Evolutionary conservation across 92 coral and sea anemone species (phyloP).

Genomic region (Plumapathes pennacea): DNA sequence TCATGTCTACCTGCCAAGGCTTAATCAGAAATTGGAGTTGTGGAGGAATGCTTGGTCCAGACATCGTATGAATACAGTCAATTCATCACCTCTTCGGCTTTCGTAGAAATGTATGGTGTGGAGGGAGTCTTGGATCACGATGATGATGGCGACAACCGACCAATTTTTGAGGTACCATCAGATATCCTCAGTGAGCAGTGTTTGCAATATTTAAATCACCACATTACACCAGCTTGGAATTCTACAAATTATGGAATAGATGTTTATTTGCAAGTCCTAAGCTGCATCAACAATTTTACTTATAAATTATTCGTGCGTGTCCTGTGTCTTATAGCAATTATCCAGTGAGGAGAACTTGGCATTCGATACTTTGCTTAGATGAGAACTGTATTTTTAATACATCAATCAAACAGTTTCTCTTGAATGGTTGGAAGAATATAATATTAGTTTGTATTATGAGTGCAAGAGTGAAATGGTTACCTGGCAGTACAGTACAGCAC

Average conservation of each 20-base stretch:
- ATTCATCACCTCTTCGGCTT: constrained; percentile 56
- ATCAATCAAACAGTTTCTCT: too few species aligned
- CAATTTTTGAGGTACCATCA: constrained; percentile 49
- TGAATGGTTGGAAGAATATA: too few species aligned
- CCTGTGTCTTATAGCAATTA: too few species aligned
- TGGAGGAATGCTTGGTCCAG: constrained; percentile 53
- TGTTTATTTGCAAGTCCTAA: constrained; percentile 50
- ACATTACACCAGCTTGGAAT: constrained; percentile 28
- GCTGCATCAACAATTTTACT: constrained; percentile 32
- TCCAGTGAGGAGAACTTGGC: too few species aligned
- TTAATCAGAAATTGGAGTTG: constrained; percentile 44
- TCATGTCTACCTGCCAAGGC: constrained; percentile 42
- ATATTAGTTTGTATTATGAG: too few species aligned
- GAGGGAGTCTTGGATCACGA: constrained; percentile 34
- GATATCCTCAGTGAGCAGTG: constrained; percentile 31
- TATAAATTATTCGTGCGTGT: too few species aligned
- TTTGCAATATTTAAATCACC: constrained; percentile 20
- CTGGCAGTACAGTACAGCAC: too few species aligned
- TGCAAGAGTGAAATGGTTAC: too few species aligned
- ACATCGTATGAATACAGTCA: constrained; percentile 45
- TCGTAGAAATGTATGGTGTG: constrained; percentile 39
- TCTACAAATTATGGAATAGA: constrained; percentile 60
- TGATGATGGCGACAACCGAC: constrained; percentile 38
- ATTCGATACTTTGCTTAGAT: too few species aligned
- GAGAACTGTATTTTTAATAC: too few species aligned